These are phyloP conservation scores for Parapsyche elsis DNA, from an alignment of 1,140 invertebrate genomes.

Conservation along the genomic window DNA sequence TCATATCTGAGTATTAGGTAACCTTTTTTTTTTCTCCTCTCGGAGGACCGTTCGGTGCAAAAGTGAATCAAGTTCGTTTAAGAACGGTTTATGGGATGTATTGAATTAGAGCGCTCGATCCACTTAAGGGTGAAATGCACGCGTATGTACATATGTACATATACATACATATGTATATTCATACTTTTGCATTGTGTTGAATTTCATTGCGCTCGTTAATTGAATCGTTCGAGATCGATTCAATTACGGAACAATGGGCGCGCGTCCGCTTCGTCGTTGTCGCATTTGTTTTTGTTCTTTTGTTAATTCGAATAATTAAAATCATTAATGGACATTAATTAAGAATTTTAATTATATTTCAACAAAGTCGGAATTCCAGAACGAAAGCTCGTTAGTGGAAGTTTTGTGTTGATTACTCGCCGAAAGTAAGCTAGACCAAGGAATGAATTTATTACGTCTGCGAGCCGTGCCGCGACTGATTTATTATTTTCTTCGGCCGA, in stretches of 20 bases:
- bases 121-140: too few relatives aligned
- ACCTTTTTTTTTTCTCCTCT: background rate
- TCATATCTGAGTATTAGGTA: slow-evolving; percentile 26
- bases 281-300: slow-evolving; percentile 11
- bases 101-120: too few relatives aligned
- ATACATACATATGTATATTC: too few relatives aligned
- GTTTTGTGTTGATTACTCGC: slow-evolving; percentile 48
- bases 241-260: background rate
- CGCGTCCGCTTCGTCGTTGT: background rate
- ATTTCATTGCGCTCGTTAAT: background rate
- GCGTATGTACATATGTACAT: too few relatives aligned
- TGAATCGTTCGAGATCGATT: slow-evolving; percentile 1
- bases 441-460: slow-evolving; percentile 41
- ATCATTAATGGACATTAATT: slow-evolving; percentile 51
- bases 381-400: slow-evolving; percentile 46
- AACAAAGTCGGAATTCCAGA: slow-evolving; percentile 42
- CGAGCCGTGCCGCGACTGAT: slow-evolving; percentile 26
- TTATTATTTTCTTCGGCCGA: slow-evolving; percentile 38
- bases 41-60: background rate
- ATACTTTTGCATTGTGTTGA: background rate
- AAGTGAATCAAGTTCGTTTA: too few relatives aligned
- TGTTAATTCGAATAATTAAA: slow-evolving; percentile 50
- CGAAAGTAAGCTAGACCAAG: slow-evolving; percentile 15
- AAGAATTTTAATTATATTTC: slow-evolving; percentile 49
- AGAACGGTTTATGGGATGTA: too few relatives aligned